Evolutionary conservation across 2,797 vertebrate species (phyloP), one percentile per base, ranked within the genome.

Genomic region (Pangasius larnaudii): DNA sequence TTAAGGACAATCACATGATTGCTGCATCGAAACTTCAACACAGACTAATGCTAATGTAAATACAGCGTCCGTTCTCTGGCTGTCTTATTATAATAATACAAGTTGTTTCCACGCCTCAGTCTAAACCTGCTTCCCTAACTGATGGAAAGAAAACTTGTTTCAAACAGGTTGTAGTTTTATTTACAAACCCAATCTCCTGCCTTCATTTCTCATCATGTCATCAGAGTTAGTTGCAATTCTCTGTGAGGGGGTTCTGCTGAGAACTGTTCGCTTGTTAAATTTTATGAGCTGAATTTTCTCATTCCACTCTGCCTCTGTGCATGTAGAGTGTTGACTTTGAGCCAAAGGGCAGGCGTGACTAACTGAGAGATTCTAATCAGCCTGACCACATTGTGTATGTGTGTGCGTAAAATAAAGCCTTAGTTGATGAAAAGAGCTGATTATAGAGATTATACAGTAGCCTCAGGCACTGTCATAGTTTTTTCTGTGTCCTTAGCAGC

Each of bases 381-480:
- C 92, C 90, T 90, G 89, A 90, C 89, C 91, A 93, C 90, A 91
- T 1, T 88, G 89, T 74, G 86, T 89, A 89, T 90, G 86, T 89
- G 90, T 92, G 92, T 53, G 86, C 10, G n/a, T 49, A 84, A 84
- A 84, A 84, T 84, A 53, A 84, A 84, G 49, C 63, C 65, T 63
- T 84, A 69, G 46, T 9, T 67, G 42, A 69, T 71, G 63, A 84
- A 36, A 84, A 84, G 65, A 71, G 53, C 91, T 93, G 88, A 93
- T 93, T 92, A 92, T 91, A 67, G 89, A 87, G 86, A 87, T 89
- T 87, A 87, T 81, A 85, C 92, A 87, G 67, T 27, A 89, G 92
- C 90, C 89, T 89, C 89, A 85, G 91, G 91, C 87, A 88, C 93
- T 88, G 92, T 91, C 91, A 87, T 90, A 91, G 90, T 92, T 61